These are phyloP conservation scores for Eupsittula cactorum DNA, from an alignment of 2,113 vertebrate species.

Conservation along the genomic window DNA sequence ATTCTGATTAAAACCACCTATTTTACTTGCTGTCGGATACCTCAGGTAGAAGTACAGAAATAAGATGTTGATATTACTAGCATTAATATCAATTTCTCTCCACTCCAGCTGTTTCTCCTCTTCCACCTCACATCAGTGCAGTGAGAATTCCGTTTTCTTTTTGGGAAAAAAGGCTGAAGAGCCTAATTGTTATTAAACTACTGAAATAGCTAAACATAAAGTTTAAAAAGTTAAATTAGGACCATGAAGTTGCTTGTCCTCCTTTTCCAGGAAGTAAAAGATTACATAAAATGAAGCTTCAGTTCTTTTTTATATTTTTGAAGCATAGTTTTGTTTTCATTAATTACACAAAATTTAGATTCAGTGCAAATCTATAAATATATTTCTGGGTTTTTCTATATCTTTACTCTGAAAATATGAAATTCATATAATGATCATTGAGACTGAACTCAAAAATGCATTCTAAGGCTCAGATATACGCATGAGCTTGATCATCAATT, in stretches of 20 bases:
- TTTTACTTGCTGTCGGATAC: background rate
- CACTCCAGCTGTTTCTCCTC: background rate
- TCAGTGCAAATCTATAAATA: background rate
- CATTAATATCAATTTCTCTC: background rate
- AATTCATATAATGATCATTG: background rate
- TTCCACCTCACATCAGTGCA: background rate
- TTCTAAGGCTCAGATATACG: background rate
- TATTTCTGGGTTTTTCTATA: background rate
- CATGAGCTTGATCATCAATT: background rate
- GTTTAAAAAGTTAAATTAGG: background rate
- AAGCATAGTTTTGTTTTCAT: background rate
- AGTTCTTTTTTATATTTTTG: background rate
- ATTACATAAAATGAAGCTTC: background rate
- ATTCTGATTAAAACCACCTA: background rate
- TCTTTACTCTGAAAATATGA: background rate
- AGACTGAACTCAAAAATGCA: background rate
- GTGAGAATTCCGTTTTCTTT: background rate
- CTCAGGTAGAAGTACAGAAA: background rate
- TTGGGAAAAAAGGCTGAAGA: background rate
- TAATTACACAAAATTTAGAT: background rate
- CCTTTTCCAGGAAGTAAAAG: background rate
- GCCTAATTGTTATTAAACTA: background rate
- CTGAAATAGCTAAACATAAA: background rate
- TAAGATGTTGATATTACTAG: background rate
- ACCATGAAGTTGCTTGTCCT: background rate